Evolutionary conservation across 2,113 vertebrate genomes (phyloP).

Genomic region (Hemicordylus capensis): DNA sequence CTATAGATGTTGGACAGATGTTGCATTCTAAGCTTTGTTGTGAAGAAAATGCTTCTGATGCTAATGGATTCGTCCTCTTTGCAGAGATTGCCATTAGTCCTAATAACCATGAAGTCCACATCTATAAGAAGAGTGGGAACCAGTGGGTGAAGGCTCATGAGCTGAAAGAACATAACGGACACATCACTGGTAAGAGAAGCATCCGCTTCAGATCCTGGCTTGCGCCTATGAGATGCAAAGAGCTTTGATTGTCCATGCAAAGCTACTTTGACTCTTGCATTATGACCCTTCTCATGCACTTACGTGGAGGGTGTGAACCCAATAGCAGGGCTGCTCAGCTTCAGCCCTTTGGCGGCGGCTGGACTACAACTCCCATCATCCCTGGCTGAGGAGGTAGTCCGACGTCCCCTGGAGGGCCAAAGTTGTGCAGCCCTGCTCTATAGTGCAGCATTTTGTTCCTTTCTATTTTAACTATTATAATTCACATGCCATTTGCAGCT

Average conservation of each 20-base stretch:
- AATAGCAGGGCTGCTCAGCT: too few species aligned
- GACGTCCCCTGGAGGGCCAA: too few species aligned
- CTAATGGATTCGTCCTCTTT: constrained; percentile 23
- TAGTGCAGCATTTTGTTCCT: too few species aligned
- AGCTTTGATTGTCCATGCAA: neutral
- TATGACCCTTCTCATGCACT: neutral
- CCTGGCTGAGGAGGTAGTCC: too few species aligned
- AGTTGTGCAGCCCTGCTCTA: too few species aligned
- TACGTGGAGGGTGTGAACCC: neutral
- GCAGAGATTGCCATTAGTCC: constrained; percentile 98
- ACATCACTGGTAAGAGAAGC: constrained; percentile 91
- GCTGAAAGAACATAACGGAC: constrained; percentile 98
- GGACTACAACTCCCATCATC: too few species aligned
- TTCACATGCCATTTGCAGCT: neutral
- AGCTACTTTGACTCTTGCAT: neutral
- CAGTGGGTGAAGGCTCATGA: constrained; percentile 97
- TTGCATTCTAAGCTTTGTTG: neutral
- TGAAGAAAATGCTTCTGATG: neutral
- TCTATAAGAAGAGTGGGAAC: constrained; percentile 96
- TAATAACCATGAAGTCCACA: constrained; percentile 99
- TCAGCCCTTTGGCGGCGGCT: too few species aligned
- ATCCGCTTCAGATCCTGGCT: neutral
- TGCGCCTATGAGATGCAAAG: neutral
- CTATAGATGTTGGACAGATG: neutral
- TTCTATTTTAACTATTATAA: neutral